Conservation (phyloP, 2,113 vertebrate species). For the Psephotus haematonotus region DNA sequence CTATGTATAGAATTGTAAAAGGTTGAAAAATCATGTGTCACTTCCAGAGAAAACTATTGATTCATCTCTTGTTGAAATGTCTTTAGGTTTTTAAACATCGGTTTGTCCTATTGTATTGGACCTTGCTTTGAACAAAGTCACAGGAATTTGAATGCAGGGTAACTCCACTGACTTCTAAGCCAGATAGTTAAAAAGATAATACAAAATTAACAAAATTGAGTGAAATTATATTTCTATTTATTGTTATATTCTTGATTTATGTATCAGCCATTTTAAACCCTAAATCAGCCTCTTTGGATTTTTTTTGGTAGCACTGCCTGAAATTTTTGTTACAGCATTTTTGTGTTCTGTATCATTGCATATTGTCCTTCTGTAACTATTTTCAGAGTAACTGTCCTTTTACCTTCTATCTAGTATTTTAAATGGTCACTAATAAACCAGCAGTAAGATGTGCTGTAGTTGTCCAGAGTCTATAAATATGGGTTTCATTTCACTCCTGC, state of each 20-base stretch:
- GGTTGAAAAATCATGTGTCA: not conserved
- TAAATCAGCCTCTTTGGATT: not conserved
- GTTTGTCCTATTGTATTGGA: not conserved
- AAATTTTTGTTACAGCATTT: not conserved
- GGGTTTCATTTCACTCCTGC: not conserved
- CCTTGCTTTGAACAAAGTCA: not conserved
- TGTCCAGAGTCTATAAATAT: not conserved
- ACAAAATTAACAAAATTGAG: not conserved
- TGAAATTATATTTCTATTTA: rapidly evolving
- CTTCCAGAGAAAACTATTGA: not conserved
- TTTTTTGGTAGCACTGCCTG: not conserved
- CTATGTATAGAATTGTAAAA: not conserved
- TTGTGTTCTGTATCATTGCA: not conserved
- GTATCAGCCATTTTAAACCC: not conserved
- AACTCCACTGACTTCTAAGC: not conserved
- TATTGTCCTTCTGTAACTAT: not conserved
- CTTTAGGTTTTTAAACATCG: not conserved
- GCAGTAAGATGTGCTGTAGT: not conserved
- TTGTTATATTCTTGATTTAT: not conserved
- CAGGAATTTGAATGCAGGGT: not conserved
- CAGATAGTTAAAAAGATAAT: not conserved
- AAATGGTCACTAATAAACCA: not conserved
- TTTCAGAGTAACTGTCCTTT: not conserved
- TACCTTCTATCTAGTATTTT: not conserved
- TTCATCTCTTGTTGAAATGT: not conserved